A percentile compares a stretch with the other conserved stretches of the same genome.
phyloP scores from a whole-genome alignment of 2,797 vertebrate genomes.

The Ibycter americanus region DNA sequence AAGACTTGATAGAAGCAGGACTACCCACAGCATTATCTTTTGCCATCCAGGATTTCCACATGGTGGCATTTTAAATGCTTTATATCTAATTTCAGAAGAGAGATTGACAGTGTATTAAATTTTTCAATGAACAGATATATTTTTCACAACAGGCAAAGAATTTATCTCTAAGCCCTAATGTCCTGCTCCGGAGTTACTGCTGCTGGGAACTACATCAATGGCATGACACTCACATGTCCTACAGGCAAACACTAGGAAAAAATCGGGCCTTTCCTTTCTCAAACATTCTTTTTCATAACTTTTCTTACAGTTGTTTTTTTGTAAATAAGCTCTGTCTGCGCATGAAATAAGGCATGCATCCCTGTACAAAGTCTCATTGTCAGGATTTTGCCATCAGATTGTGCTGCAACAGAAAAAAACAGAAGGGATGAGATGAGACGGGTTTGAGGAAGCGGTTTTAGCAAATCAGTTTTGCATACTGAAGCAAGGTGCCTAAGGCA shows the following conservation, averaged over 20 bases:
- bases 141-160: background rate
- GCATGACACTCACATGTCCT: background rate
- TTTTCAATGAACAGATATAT: background rate
- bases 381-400: background rate
- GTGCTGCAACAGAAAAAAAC: background rate
- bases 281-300: background rate
- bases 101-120: background rate
- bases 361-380: background rate
- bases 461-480: accelerated
- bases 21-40: background rate
- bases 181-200: background rate
- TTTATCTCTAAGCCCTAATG: background rate
- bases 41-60: background rate
- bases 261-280: background rate
- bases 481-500: background rate
- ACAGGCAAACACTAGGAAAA: background rate
- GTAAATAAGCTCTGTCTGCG: background rate
- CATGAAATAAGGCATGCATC: background rate
- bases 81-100: background rate
- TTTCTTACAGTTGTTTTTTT: background rate
- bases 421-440: background rate
- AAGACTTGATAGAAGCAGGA: background rate
- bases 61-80: background rate
- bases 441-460: background rate
- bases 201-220: background rate